Evolutionary conservation across 2,113 vertebrate species (phyloP).

Genomic region (Galeopterus variegatus): DNA sequence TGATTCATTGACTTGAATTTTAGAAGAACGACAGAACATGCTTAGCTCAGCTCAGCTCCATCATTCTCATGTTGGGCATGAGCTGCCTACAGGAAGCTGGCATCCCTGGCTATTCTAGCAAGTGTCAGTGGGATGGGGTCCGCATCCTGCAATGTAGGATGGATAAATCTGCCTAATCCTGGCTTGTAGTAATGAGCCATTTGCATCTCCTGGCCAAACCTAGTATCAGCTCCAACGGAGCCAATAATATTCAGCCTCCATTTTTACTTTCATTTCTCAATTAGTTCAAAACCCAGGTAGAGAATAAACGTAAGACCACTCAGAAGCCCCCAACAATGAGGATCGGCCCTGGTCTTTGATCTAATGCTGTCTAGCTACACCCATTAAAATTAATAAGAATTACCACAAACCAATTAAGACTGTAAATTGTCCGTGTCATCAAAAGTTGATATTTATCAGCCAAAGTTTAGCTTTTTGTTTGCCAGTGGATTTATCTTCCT

Average conservation of each 20-base stretch:
- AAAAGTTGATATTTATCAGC: neutral
- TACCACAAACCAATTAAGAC: neutral
- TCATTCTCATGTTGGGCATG: neutral
- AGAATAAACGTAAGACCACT: neutral
- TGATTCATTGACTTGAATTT: neutral
- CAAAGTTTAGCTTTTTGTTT: conserved; percentile 11
- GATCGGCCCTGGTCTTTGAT: neutral
- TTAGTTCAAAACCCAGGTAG: neutral
- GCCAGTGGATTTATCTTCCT: neutral
- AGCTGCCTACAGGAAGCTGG: neutral
- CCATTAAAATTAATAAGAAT: neutral
- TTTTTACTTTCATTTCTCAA: neutral
- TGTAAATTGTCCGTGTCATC: neutral
- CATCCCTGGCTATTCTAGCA: neutral
- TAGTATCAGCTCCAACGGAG: neutral
- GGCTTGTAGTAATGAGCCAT: no score
- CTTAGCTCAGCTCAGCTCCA: neutral
- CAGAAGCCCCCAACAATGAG: neutral
- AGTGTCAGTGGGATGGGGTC: neutral
- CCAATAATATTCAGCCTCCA: neutral
- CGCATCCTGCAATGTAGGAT: neutral
- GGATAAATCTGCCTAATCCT: neutral
- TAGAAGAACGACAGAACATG: neutral
- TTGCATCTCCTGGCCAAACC: neutral
- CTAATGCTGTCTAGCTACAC: neutral